Evolutionary conservation across 2,888 invertebrate species (phyloP), one percentile per base, ranked within the genome.

Genomic region (Dascillus cervinus): DNA sequence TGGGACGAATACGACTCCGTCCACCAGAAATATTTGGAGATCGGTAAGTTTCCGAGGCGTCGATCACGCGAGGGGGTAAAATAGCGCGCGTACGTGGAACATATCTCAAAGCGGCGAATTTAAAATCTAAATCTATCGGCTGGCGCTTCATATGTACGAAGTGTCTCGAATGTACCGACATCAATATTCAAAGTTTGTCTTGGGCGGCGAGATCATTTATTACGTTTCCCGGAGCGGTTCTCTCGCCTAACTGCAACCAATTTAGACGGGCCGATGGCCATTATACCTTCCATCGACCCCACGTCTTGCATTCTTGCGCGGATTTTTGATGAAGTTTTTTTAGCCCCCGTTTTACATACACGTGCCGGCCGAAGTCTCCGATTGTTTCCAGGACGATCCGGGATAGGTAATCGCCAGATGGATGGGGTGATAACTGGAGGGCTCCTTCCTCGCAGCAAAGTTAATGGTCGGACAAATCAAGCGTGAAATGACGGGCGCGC

Each of bases 1-100:
- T 95, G 95, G 95, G 91, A 91, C 49, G 83, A 86, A 57, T 94
- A 92, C 67, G 90, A 91, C 62, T 83, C 86, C 1, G 80, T 87
- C 40, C 89, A 90, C 69, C 91, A 92, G 60, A 90, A 91, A 62
- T 94, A 91, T 67, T 72, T 94, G 55, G 89, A 89, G 75, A 87
- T 91, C 60, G 85, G 91, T 91, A 66, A 78, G 78, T 60, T 13
- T 5, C n/a, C n/a, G n/a, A n/a, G n/a, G n/a, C n/a, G n/a, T n/a
- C n/a, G n/a, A n/a, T n/a, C n/a, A n/a, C n/a, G n/a, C n/a, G n/a
- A n/a, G n/a, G n/a, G n/a, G n/a, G n/a, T n/a, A n/a, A n/a, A n/a
- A n/a, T n/a, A n/a, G n/a, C n/a, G n/a, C n/a, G n/a, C n/a, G n/a
- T n/a, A n/a, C n/a, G n/a, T n/a, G 26, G 33, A 41, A 39, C 50